phyloP scores from a whole-genome alignment of 1,140 invertebrate species.

The Latrodectus geometricus region DNA sequence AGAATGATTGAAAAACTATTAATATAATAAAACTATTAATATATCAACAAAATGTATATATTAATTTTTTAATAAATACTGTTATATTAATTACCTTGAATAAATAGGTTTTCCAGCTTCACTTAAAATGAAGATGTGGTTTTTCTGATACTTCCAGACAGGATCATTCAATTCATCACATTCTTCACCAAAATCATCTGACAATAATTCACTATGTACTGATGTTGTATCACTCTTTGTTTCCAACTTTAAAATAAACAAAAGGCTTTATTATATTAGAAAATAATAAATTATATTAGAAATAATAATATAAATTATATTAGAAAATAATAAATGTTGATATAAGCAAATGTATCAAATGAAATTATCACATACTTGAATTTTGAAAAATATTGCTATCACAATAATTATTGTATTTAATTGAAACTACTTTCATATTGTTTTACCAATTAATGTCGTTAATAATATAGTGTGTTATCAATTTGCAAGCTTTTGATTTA shows the following conservation, averaged over 20 bases:
- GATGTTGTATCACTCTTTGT: constrained; percentile 27
- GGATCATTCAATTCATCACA: constrained; percentile 71
- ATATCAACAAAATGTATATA: too few relatives aligned
- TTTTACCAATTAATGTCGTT: too few relatives aligned
- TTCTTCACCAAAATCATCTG: constrained; percentile 23
- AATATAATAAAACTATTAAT: too few relatives aligned
- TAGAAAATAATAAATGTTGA: not conserved
- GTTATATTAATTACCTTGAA: constrained; percentile 76
- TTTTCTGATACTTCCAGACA: constrained; percentile 83
- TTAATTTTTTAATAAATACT: not conserved
- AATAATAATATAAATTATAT: not conserved
- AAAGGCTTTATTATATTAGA: too few relatives aligned
- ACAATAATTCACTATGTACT: constrained; percentile 12
- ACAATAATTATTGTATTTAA: too few relatives aligned
- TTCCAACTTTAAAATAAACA: constrained; percentile 21
- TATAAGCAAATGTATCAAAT: not conserved
- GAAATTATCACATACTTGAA: too few relatives aligned
- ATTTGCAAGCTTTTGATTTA: too few relatives aligned
- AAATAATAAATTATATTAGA: not conserved
- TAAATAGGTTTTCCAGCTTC: constrained; percentile 96
- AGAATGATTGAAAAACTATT: not conserved
- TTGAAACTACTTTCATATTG: too few relatives aligned
- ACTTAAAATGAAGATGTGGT: constrained; percentile 95
- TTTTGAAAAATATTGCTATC: too few relatives aligned
- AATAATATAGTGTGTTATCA: too few relatives aligned